These are phyloP conservation scores for Andrena chrysosceles DNA, from an alignment of 2,888 invertebrate species.

Conservation along the genomic window DNA sequence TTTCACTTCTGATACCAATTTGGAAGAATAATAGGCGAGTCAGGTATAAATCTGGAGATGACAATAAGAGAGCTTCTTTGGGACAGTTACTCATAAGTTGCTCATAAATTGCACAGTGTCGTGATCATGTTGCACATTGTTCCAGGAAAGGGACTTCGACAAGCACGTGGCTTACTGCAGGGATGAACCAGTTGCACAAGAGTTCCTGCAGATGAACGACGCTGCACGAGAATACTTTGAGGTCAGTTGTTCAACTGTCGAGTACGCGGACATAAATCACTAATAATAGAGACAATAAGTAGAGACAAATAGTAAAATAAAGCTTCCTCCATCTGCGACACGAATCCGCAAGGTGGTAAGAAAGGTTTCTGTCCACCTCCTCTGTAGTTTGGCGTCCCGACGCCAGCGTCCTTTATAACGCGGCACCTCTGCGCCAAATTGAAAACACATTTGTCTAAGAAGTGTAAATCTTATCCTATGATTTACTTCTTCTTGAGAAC, in stretches of 20 bases:
- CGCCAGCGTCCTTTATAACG: conserved; percentile 18
- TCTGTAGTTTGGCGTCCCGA: conserved; percentile 33
- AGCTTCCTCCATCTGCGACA: neutral
- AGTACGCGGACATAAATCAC: neutral
- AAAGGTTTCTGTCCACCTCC: conserved; percentile 33
- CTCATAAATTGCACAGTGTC: neutral
- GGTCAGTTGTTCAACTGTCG: conserved; percentile 86
- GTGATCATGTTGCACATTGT: conserved; percentile 25
- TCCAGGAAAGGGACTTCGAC: conserved; percentile 95
- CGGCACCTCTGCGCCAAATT: neutral
- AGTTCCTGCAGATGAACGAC: conserved; percentile 90
- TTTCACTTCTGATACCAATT: neutral
- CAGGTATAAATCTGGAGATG: too few relatives aligned
- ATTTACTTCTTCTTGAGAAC: neutral
- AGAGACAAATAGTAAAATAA: neutral
- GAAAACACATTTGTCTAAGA: conserved; percentile 5
- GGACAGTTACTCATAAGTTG: neutral
- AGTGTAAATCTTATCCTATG: neutral
- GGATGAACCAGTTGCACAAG: conserved; percentile 93
- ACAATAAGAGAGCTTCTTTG: too few relatives aligned
- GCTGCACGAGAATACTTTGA: conserved; percentile 92
- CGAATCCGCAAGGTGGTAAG: conserved; percentile 38
- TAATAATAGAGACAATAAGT: neutral
- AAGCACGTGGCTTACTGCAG: conserved; percentile 96
- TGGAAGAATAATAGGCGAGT: neutral